phyloP scores from a whole-genome alignment of 2,888 invertebrate species.

The Athalia rosae region DNA sequence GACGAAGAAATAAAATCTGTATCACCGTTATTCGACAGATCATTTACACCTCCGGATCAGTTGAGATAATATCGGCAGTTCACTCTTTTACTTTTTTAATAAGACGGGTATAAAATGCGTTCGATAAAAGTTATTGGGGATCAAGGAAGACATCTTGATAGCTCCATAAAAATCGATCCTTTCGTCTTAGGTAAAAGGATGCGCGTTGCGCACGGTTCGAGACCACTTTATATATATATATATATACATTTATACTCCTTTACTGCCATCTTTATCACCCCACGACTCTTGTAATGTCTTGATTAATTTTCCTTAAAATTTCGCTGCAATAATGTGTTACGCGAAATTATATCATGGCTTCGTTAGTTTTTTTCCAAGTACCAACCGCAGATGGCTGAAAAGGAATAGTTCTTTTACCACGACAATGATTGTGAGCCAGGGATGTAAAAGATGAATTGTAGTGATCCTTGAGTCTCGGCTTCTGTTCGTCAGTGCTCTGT shows the following conservation, averaged over 20 bases:
- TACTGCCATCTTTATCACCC: constrained; percentile 6
- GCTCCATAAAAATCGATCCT: constrained; percentile 37
- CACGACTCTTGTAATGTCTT: neutral
- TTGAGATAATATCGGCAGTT: constrained; percentile 31
- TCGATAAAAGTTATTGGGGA: constrained; percentile 36
- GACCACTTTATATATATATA: constrained; percentile 25
- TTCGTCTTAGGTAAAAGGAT: constrained; percentile 20
- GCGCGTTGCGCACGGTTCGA: constrained; percentile 15
- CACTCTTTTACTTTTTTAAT: constrained; percentile 42
- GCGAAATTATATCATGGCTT: neutral
- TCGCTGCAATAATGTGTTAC: neutral
- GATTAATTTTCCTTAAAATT: constrained; percentile 7
- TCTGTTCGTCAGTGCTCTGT: constrained; percentile 17
- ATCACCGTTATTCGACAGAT: constrained; percentile 33
- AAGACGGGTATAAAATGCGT: constrained; percentile 25
- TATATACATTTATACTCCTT: constrained; percentile 24
- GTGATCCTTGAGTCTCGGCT: constrained; percentile 31
- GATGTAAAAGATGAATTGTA: constrained; percentile 36
- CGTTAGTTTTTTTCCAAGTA: neutral
- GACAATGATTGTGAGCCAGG: constrained; percentile 1
- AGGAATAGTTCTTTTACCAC: constrained; percentile 18
- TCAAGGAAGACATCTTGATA: constrained; percentile 41
- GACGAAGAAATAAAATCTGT: constrained; percentile 21
- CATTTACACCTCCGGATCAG: constrained; percentile 21
- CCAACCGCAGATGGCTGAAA: constrained; percentile 1